Evolutionary conservation across 2,888 invertebrate genomes (phyloP).

Genomic region (Entomobrya proxima): DNA sequence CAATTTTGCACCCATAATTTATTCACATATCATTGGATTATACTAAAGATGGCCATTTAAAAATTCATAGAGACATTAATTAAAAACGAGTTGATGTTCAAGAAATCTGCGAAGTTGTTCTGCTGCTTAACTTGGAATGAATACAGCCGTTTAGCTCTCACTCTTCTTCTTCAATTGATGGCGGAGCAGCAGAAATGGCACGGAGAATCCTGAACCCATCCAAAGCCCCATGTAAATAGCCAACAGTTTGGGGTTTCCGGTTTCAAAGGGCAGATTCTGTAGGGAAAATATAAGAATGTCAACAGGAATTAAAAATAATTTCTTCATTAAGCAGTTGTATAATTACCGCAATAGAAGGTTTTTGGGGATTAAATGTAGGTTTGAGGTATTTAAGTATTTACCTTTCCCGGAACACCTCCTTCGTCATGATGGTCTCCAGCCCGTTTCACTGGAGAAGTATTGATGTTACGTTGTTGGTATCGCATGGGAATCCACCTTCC

Average conservation of each 20-base stretch:
- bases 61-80: too few species aligned
- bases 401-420: constrained; percentile 73
- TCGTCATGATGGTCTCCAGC: constrained; percentile 71
- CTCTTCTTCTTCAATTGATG: constrained; percentile 86
- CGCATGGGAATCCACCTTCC: not conserved
- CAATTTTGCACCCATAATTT: too few species aligned
- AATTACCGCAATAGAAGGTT: too few species aligned
- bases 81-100: too few species aligned
- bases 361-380: too few species aligned
- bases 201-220: constrained; percentile 86
- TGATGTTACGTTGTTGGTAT: constrained; percentile 31
- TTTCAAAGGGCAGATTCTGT: constrained; percentile 89
- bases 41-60: not conserved
- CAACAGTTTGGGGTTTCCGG: constrained; percentile 85
- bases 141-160: not conserved
- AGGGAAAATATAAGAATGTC: constrained; percentile 77
- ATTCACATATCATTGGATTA: not conserved
- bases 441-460: constrained; percentile 63
- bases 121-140: not conserved
- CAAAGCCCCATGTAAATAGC: constrained; percentile 85
- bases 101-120: not conserved
- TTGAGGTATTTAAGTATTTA: constrained; percentile 54
- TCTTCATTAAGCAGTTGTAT: too few species aligned
- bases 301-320: too few species aligned
- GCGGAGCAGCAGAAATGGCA: constrained; percentile 87